A percentile compares a stretch with the other conserved stretches of the same genome.
Conservation (phyloP, 2,888 invertebrate species). For the Tryphoninae sp. region DNA sequence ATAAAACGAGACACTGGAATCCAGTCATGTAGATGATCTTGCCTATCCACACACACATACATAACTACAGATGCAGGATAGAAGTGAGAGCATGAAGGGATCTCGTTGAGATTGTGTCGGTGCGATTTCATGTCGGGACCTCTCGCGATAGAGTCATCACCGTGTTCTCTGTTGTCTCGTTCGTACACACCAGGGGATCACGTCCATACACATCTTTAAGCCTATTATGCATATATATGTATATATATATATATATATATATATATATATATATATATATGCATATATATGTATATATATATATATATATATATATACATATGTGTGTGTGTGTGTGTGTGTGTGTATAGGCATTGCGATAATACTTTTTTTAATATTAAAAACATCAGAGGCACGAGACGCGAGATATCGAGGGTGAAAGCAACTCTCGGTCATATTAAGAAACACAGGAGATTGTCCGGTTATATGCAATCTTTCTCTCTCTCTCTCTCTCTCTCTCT, state of each 20-base stretch:
- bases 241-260: not conserved
- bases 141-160: slow-evolving; percentile 76
- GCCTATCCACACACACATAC: slow-evolving; percentile 7
- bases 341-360: slow-evolving; percentile 40
- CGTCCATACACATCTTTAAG: not conserved
- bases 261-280: no score
- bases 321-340: no score
- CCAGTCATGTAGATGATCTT: slow-evolving; percentile 55
- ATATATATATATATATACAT: not conserved
- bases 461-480: slow-evolving; percentile 40
- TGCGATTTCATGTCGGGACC: slow-evolving; percentile 62
- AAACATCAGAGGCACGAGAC: slow-evolving; percentile 60
- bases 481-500: no score
- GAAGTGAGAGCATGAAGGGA: slow-evolving; percentile 39
- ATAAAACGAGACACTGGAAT: slow-evolving; percentile 56
- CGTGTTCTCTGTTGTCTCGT: slow-evolving; percentile 60
- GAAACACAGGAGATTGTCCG: slow-evolving; percentile 69
- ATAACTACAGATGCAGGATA: slow-evolving; percentile 5
- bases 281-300: not conserved
- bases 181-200: slow-evolving; percentile 49
- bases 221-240: not conserved
- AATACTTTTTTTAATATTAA: slow-evolving; percentile 55
- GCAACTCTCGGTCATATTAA: slow-evolving; percentile 56
- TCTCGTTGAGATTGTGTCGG: slow-evolving; percentile 62
- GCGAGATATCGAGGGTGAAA: slow-evolving; percentile 49